These are phyloP conservation scores for Phaethornis superciliosus DNA, from an alignment of 2,113 vertebrate species.

Conservation along the genomic window DNA sequence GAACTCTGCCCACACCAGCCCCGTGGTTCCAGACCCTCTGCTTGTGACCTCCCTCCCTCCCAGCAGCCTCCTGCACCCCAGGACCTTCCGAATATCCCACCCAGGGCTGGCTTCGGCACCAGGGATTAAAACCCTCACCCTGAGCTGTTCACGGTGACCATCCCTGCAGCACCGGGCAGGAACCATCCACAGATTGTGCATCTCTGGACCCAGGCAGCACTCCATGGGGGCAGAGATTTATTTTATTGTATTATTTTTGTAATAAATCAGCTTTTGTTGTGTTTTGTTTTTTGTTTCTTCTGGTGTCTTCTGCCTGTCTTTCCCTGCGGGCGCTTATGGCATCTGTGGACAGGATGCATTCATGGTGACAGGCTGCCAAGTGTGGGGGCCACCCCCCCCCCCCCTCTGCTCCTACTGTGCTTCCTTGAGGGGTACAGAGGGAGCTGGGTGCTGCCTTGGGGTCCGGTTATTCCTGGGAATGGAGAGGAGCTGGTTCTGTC, in stretches of 20 bases:
- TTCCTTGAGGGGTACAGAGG: background rate
- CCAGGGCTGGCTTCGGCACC: rapidly evolving
- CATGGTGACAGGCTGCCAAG: rapidly evolving
- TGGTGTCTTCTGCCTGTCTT: background rate
- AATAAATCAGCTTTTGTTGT: background rate
- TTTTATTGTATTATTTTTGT: background rate
- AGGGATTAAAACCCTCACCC: background rate
- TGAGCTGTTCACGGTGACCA: rapidly evolving
- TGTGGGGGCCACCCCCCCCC: rapidly evolving
- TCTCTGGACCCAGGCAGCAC: background rate
- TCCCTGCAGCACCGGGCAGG: background rate
- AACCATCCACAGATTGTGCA: rapidly evolving
- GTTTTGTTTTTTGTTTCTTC: background rate
- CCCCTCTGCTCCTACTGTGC: rapidly evolving
- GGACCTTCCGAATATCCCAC: background rate
- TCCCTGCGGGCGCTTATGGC: background rate
- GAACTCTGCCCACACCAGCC: background rate
- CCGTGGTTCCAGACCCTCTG: background rate
- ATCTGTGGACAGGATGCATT: rapidly evolving
- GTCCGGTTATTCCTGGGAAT: background rate
- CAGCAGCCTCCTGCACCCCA: rapidly evolving
- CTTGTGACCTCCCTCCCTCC: background rate
- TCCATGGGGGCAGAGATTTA: background rate
- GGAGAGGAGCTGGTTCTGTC: background rate
- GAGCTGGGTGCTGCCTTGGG: background rate